phyloP scores from a whole-genome alignment of 2,113 vertebrate genomes.

The Hippopotamus amphibius region DNA sequence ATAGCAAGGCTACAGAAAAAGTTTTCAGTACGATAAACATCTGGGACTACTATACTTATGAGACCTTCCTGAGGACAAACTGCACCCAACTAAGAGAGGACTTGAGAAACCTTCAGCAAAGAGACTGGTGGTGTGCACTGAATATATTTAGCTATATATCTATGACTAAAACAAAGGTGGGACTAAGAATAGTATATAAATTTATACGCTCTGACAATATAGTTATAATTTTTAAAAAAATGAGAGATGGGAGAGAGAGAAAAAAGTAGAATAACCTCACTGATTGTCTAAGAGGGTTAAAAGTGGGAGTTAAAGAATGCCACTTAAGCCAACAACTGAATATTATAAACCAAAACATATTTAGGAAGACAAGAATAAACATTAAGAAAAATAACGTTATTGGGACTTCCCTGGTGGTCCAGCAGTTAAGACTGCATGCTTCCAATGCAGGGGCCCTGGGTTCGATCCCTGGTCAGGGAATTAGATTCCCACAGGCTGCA shows the following conservation, averaged over 20 bases:
- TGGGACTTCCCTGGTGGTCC: neutral
- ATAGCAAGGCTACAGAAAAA: neutral
- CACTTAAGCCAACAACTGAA: slow-evolving; percentile 29
- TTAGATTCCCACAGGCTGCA: too few relatives aligned
- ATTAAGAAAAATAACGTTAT: neutral
- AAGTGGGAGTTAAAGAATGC: neutral
- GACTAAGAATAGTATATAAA: neutral
- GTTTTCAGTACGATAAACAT: neutral
- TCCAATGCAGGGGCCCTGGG: too few relatives aligned
- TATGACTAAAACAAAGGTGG: slow-evolving; percentile 25
- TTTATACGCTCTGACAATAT: neutral
- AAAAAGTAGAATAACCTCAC: slow-evolving; percentile 13
- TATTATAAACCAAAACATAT: neutral
- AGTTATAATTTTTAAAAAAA: neutral
- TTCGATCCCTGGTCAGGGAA: too few relatives aligned
- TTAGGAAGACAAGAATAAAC: neutral
- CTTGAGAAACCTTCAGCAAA: neutral
- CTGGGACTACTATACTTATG: neutral
- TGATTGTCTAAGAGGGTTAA: neutral
- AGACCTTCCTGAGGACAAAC: slow-evolving; percentile 24
- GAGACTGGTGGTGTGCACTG: neutral
- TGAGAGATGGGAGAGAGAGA: neutral
- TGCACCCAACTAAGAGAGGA: neutral
- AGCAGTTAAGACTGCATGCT: neutral
- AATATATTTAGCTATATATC: neutral